Percentiles rank a stretch among this genome's conserved stretches.
Evolutionary conservation across 2,113 vertebrate genomes (phyloP).

Genomic region (Mohoua ochrocephala): DNA sequence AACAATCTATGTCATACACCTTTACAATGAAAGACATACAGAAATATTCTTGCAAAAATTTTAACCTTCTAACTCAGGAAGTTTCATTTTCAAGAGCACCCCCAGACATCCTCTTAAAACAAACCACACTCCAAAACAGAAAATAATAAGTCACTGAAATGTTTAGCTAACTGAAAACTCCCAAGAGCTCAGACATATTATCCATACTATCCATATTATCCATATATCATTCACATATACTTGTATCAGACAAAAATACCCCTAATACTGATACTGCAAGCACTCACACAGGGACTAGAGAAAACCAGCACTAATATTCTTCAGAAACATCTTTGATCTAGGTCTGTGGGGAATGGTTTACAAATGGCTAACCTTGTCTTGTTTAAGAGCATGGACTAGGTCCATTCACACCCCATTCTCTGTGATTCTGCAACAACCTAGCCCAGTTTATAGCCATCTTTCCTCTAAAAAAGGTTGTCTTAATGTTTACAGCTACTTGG

Average conservation of each 20-base stretch:
- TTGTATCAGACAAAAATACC: background rate
- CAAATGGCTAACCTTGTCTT: background rate
- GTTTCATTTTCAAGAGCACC: background rate
- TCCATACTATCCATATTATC: background rate
- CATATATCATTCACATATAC: background rate
- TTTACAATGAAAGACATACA: background rate
- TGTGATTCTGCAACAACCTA: background rate
- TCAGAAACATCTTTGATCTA: background rate
- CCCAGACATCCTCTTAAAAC: background rate
- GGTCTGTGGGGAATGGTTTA: background rate
- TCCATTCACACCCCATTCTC: background rate
- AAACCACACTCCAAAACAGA: background rate
- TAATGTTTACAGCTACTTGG: background rate
- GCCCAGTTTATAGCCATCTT: background rate
- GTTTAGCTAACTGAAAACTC: background rate
- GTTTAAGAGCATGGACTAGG: background rate
- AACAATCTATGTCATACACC: background rate
- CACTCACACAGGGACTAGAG: background rate
- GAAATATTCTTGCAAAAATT: background rate
- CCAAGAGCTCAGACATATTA: background rate
- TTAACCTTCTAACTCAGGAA: background rate
- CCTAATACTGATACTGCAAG: background rate
- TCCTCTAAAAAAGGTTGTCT: background rate
- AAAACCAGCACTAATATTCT: background rate
- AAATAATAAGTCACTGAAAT: background rate